Evolutionary conservation across 2,888 invertebrate species (phyloP), one percentile per base, ranked within the genome.

Genomic region (Cantharis flavilabris): DNA sequence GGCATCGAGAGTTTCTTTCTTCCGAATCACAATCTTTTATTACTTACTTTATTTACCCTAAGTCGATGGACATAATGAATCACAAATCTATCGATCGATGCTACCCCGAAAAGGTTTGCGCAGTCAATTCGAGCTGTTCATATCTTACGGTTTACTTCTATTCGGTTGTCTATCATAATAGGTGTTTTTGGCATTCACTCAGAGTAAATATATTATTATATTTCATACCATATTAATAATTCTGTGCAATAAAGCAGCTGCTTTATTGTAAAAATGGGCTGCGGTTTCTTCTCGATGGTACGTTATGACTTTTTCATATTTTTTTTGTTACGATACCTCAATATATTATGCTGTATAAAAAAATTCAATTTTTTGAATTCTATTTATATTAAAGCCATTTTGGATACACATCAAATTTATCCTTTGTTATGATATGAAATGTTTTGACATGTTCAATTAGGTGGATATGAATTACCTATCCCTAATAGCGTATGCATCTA

Each of bases 81-180:
- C 49, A 49, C 49, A 49, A 49, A 49, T 49, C 49, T n/a, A 26
- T 83, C 82, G 84, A 84, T 84, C 84, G 83, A 84, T 84, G 82
- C n/a, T 49, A 49, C 49, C 49, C 79, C 77, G 67, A 30, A 70
- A 69, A 9, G 28, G 11, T 16, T 71, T 76, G 79, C 79, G 79
- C 79, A 79, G 62, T 26, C 76, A 62, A 26, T 18, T 70, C 70
- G 69, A 76, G 63, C 76, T 77, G 82, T 78, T 80, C 80, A 81
- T 74, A 73, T 82, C 81, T 80, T 80, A 67, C 75, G 80, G 80
- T 78, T 78, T 78, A 78, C 81, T 80, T 81, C 82, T 81, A 84
- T 85, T 84, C 79, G 81, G 78, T 84, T 85, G 85, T 84, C 85
- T 81, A 84, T 85, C 83, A 85, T 82, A 83, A 76, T 78, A 49